Percentiles rank a stretch among this genome's conserved stretches.
These are phyloP conservation scores for Sander vitreus DNA, from an alignment of 2,113 vertebrate genomes.

Conservation along the genomic window DNA sequence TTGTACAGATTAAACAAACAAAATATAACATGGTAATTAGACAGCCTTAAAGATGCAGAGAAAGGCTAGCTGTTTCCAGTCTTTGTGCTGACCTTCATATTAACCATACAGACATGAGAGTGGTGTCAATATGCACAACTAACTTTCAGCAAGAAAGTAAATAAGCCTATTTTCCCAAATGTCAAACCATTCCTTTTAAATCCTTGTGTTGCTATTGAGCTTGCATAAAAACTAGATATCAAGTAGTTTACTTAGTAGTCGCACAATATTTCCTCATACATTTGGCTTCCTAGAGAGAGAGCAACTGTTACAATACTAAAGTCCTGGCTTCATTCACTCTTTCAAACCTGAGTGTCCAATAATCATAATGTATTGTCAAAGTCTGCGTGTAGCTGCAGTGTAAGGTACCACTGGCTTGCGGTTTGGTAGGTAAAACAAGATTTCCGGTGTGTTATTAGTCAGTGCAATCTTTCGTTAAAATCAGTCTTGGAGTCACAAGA, in stretches of 20 bases:
- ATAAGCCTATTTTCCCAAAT: neutral
- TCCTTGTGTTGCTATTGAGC: neutral
- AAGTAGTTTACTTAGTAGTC: neutral
- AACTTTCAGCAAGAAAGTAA: neutral
- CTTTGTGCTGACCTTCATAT: neutral
- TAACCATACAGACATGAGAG: neutral
- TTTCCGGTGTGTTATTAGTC: constrained; percentile 25
- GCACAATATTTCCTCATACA: neutral
- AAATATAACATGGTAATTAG: neutral
- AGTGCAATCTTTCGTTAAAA: constrained; percentile 43
- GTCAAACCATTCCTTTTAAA: neutral
- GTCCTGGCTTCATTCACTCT: neutral
- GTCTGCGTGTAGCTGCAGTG: neutral
- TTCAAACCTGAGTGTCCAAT: neutral
- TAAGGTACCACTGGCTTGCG: neutral
- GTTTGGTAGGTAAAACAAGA: constrained; percentile 20
- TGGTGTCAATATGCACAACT: neutral
- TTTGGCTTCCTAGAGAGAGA: neutral
- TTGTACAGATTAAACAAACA: neutral
- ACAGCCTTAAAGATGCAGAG: neutral
- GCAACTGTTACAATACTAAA: neutral
- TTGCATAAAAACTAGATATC: neutral
- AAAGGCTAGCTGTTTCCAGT: neutral
- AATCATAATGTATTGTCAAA: neutral
- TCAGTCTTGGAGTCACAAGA: constrained; percentile 68